These are phyloP conservation scores for Hermatobates lingyangjiaoensis DNA, from an alignment of 1,140 invertebrate species.

Conservation along the genomic window DNA sequence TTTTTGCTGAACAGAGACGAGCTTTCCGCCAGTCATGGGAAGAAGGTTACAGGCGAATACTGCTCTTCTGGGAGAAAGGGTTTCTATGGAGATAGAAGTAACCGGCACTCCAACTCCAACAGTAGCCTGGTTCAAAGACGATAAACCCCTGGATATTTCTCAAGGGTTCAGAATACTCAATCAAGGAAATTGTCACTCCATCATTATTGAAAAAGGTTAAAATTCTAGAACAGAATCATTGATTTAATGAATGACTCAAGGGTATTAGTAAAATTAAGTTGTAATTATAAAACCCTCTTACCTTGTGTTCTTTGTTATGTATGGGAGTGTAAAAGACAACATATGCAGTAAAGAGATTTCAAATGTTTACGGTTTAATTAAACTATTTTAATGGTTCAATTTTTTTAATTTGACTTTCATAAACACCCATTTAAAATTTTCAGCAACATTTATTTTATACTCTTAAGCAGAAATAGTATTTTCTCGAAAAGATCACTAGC, in stretches of 20 bases:
- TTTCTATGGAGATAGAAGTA: slow-evolving; percentile 60
- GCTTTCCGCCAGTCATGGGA: slow-evolving; percentile 63
- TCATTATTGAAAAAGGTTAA: slow-evolving; percentile 49
- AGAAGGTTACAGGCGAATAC: slow-evolving; percentile 56
- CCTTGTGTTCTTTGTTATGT: neutral
- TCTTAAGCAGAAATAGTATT: no score
- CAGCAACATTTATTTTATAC: no score
- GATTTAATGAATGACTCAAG: no score
- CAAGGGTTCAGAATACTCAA: slow-evolving; percentile 18
- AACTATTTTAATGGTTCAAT: no score
- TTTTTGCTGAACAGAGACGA: slow-evolving; percentile 46
- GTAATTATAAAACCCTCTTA: neutral
- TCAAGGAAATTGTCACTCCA: slow-evolving; percentile 41
- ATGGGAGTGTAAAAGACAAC: no score
- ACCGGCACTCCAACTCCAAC: slow-evolving; percentile 51
- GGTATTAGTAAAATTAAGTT: no score
- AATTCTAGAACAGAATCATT: neutral
- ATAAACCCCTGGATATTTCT: slow-evolving; percentile 28
- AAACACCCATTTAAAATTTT: no score
- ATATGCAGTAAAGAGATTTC: no score
- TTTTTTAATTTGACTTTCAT: no score
- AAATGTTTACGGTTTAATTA: no score
- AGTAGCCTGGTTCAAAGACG: slow-evolving; percentile 57
- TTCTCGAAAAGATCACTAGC: no score
- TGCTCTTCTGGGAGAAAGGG: slow-evolving; percentile 45